Base-by-base conservation (phyloP, 2,797 vertebrate genomes). In the Cuniculus paca region DNA sequence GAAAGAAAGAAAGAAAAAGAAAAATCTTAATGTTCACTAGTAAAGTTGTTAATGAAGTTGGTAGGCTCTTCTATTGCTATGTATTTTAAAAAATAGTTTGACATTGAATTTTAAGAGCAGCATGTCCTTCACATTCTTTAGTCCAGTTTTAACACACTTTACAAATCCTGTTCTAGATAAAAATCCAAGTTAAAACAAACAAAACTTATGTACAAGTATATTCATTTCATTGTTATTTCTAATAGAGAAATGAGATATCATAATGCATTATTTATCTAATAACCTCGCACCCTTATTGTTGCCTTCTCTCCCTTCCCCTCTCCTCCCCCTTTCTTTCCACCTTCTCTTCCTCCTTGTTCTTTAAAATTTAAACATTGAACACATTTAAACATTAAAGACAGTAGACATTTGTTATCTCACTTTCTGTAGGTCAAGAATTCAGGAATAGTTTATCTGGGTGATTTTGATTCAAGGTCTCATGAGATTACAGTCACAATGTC, bases 201-300 rank as follows among this genome's bases (percentile, higher is more conserved):
- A 65, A 65, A 74, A 54, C 54, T 50, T 72, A 7, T 56, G 24
- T 20, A 79, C 31, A 82, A 72, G 36, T 60, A 65, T 60, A 31
- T 87, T 90, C 26, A 60, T 70, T 94, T 77, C 45, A 87, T 13
- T 80, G 24, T 89, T 89, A 84, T 31, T 90, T 88, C 22, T 79
- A 79, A 58, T 60, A 90, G 61, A 92, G 61, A 92, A 97, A 79
- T 90, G 77, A 74, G 68, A 31, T n/a, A 63, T 70, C 78, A 50
- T 78, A 52, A 39, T 68, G 2, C 83, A 56, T 61, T 84, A 36
- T 20, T 75, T 91, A 45, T 79, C 50, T 88, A 1, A 65, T 77
- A 45, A 84, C n/a, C n/a, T 65, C 14, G 10, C 28, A 19, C 28
- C 31, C n/a, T 20, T 14, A 65, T 22, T n/a, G n/a, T n/a, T n/a